Percentiles rank a stretch among this genome's conserved stretches.
phyloP scores from a whole-genome alignment of 2,888 invertebrate species.

The Blastobasis adustella region DNA sequence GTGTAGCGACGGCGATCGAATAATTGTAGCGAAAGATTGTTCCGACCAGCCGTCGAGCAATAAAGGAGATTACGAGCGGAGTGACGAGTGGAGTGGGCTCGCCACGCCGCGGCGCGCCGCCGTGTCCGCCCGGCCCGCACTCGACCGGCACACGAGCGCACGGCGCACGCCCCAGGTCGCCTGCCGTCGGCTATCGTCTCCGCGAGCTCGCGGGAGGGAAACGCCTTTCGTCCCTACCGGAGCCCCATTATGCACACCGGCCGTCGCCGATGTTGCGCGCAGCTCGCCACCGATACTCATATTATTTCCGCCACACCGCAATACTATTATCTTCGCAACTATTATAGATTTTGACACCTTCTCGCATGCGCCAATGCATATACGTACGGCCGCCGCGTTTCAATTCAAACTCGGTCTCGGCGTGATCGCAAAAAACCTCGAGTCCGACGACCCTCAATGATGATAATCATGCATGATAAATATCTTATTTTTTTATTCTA shows the following conservation, averaged over 20 bases:
- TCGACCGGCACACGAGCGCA: conserved; percentile 62
- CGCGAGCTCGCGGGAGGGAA: conserved; percentile 60
- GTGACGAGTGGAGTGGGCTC: neutral
- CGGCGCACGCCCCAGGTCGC: conserved; percentile 48
- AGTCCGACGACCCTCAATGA: conserved; percentile 57
- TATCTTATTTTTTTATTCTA: conserved; percentile 27
- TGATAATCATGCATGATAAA: conserved; percentile 30
- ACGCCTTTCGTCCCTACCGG: conserved; percentile 54
- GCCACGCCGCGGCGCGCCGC: too few species aligned
- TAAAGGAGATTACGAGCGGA: conserved; percentile 52
- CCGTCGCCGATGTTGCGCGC: conserved; percentile 44
- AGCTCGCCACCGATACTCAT: conserved; percentile 35
- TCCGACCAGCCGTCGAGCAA: conserved; percentile 35
- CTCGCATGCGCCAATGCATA: conserved; percentile 73
- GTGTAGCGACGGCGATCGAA: conserved; percentile 26
- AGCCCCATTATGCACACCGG: conserved; percentile 46
- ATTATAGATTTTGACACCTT: conserved; percentile 72
- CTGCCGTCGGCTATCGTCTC: conserved; percentile 19
- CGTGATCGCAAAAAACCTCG: conserved; percentile 59
- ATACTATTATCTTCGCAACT: conserved; percentile 56
- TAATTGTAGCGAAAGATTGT: conserved; percentile 52
- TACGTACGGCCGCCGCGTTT: conserved; percentile 63
- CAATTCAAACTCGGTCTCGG: conserved; percentile 67
- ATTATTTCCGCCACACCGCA: conserved; percentile 41
- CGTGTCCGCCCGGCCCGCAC: conserved; percentile 17